Evolutionary conservation across 2,888 invertebrate species (phyloP).

Genomic region (Entomobrya proxima): DNA sequence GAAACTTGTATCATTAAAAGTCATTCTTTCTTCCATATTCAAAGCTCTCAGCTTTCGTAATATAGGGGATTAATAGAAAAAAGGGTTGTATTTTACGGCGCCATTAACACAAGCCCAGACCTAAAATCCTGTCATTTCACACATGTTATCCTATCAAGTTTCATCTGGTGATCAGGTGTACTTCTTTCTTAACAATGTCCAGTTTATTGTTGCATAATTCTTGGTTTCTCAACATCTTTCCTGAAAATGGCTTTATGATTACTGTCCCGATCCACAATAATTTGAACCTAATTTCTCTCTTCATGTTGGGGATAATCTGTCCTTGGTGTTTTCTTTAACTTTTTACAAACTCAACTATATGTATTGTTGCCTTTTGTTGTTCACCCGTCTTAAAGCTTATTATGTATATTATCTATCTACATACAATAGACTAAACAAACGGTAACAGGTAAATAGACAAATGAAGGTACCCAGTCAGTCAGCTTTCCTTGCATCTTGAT

Average conservation of each 20-base stretch:
- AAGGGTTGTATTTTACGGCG: slow-evolving; percentile 16
- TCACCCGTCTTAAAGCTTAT: neutral
- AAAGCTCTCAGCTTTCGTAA: neutral
- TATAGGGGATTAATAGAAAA: neutral
- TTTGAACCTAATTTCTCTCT: slow-evolving; percentile 67
- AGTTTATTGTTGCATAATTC: slow-evolving; percentile 3
- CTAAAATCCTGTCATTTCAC: slow-evolving; percentile 30
- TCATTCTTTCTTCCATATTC: neutral
- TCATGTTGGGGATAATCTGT: neutral
- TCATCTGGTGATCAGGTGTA: slow-evolving; percentile 16
- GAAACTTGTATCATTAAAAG: neutral
- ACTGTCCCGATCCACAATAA: slow-evolving; percentile 65
- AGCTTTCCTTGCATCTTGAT: neutral
- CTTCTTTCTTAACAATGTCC: neutral
- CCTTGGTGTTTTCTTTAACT: neutral
- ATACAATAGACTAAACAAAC: neutral
- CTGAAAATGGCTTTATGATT: slow-evolving; percentile 69
- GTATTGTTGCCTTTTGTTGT: neutral
- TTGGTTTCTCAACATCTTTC: slow-evolving; percentile 16
- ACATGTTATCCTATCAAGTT: slow-evolving; percentile 39
- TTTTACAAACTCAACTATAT: neutral
- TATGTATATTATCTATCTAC: neutral
- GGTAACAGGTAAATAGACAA: neutral
- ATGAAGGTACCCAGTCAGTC: neutral
- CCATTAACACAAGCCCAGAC: slow-evolving; percentile 21